Evolutionary conservation across 2,888 invertebrate species (phyloP).

Genomic region (Brachyptera putata): DNA sequence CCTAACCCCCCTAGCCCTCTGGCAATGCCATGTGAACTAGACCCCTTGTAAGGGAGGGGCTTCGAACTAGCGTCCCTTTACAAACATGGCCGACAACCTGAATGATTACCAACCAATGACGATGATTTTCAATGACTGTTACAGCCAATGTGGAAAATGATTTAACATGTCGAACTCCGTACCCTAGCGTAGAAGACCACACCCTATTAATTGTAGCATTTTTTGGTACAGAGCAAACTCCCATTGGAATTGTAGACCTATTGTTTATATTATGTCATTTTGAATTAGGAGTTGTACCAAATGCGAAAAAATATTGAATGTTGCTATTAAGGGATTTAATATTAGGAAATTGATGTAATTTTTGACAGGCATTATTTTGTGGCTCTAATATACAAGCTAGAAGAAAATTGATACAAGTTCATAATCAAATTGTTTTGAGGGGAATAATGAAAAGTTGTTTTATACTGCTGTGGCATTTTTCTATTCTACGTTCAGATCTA

Average conservation of each 20-base stretch:
- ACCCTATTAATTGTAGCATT: constrained; percentile 18
- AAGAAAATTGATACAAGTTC: too few relatives aligned
- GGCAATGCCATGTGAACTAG: neutral
- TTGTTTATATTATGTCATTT: constrained; percentile 15
- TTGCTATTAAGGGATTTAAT: neutral
- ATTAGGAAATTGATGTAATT: too few relatives aligned
- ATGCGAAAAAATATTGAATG: constrained; percentile 10
- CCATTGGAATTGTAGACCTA: neutral
- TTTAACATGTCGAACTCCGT: constrained; percentile 19
- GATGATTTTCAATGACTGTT: constrained; percentile 22
- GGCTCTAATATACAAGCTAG: too few relatives aligned
- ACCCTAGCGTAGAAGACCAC: constrained; percentile 14
- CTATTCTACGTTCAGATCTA: too few relatives aligned
- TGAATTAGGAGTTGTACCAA: constrained; percentile 15
- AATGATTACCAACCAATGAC: constrained; percentile 20
- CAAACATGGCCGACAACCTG: constrained; percentile 16
- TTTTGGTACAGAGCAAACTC: neutral
- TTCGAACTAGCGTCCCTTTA: constrained; percentile 10
- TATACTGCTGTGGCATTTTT: too few relatives aligned
- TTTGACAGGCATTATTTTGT: too few relatives aligned
- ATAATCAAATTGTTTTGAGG: too few relatives aligned
- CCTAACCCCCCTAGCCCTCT: neutral
- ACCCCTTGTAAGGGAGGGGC: constrained; percentile 14
- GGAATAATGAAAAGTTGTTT: too few relatives aligned
- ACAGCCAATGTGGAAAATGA: constrained; percentile 20